Percentiles rank a stretch among this genome's conserved stretches.
phyloP scores from a whole-genome alignment of 1,140 invertebrate species.

The Pogonus chalceus region DNA sequence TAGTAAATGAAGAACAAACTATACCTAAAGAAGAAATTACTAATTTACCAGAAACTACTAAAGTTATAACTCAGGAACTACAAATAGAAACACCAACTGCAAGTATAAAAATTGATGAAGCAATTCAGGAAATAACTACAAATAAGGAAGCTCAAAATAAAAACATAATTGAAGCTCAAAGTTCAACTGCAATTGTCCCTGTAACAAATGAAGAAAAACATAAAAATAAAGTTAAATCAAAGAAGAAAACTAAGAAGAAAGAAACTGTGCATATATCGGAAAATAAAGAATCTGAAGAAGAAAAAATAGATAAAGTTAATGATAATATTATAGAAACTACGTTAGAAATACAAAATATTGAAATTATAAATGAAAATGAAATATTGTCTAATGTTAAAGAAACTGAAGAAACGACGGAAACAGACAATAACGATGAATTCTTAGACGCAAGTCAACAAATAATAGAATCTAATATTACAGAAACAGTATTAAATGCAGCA shows the following conservation, averaged over 20 bases:
- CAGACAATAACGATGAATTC: constrained; percentile 3
- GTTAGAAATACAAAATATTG: no score
- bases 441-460: not conserved
- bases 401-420: constrained; percentile 1
- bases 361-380: no score
- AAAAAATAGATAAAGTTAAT: constrained; percentile 10
- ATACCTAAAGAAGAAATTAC: no score
- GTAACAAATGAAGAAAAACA: not conserved
- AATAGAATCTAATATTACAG: constrained; percentile 9
- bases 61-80: no score
- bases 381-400: no score
- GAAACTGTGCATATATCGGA: constrained; percentile 6
- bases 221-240: not conserved
- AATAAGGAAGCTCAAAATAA: constrained; percentile 6
- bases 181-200: no score
- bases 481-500: not conserved
- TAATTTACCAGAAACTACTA: no score
- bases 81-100: no score
- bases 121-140: not conserved
- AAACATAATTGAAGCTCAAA: constrained; percentile 6
- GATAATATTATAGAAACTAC: no score
- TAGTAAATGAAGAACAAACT: no score
- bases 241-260: not conserved
- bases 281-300: constrained; percentile 10
- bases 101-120: no score